Conservation (phyloP, 2,888 invertebrate species). For the Diachrysia chrysitis region DNA sequence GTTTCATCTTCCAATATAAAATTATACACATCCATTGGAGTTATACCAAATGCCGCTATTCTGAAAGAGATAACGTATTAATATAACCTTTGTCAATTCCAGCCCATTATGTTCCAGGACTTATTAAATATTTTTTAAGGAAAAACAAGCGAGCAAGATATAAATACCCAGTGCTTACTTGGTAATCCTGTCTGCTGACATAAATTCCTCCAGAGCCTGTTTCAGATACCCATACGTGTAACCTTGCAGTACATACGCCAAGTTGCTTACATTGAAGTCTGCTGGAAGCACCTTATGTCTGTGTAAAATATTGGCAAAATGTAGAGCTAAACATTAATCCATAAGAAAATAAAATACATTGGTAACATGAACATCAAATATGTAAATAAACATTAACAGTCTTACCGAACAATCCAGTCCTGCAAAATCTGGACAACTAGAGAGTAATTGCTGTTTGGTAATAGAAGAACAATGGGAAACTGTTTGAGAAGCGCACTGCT, state of each 20-base stretch:
- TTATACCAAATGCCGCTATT: slow-evolving; percentile 72
- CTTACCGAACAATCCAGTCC: slow-evolving; percentile 71
- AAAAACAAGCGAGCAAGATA: not conserved
- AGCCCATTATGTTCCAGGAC: no score
- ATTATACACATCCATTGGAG: slow-evolving; percentile 68
- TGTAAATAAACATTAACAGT: no score
- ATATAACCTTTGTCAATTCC: no score
- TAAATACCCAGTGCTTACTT: slow-evolving; percentile 60
- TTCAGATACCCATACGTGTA: slow-evolving; percentile 71
- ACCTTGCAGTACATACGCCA: slow-evolving; percentile 72
- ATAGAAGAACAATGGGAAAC: slow-evolving; percentile 69
- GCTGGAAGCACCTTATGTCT: slow-evolving; percentile 73
- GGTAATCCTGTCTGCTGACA: slow-evolving; percentile 68
- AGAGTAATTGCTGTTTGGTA: slow-evolving; percentile 73
- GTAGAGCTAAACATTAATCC: no score
- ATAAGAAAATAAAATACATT: not conserved
- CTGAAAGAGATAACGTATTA: slow-evolving; percentile 56
- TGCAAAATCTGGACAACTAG: slow-evolving; percentile 67
- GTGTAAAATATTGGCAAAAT: not conserved
- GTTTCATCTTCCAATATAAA: slow-evolving; percentile 65
- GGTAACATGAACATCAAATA: no score
- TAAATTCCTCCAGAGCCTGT: slow-evolving; percentile 65
- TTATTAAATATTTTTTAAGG: no score
- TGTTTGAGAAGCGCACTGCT: slow-evolving; percentile 67
- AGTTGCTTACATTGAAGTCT: slow-evolving; percentile 68